Conservation (phyloP, 2,888 invertebrate genomes). For the Plemyria rubiginata region DNA sequence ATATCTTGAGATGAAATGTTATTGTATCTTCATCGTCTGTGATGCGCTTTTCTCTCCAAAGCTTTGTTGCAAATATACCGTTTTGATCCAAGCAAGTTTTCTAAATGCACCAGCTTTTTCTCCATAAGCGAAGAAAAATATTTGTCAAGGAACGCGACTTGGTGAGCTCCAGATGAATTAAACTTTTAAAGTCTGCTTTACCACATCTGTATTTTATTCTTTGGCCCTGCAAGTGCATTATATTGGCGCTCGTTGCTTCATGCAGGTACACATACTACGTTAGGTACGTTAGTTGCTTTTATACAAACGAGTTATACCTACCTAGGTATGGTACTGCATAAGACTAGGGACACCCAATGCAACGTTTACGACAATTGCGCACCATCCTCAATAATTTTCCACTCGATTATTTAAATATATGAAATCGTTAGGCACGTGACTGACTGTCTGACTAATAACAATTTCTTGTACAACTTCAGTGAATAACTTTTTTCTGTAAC, state of each 20-base stretch:
- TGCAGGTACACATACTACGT: slow-evolving; percentile 12
- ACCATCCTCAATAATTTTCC: slow-evolving; percentile 63
- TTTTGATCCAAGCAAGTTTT: too few species aligned
- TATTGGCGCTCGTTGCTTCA: slow-evolving; percentile 26
- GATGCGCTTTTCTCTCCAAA: too few species aligned
- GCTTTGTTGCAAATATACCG: too few species aligned
- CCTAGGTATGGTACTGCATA: slow-evolving; percentile 41
- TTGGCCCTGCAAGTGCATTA: slow-evolving; percentile 17
- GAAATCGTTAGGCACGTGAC: not conserved
- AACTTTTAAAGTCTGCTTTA: not conserved
- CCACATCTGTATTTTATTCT: slow-evolving; percentile 27
- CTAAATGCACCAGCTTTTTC: too few species aligned
- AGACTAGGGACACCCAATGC: slow-evolving; percentile 51
- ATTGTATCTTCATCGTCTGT: too few species aligned
- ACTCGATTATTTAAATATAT: slow-evolving; percentile 45
- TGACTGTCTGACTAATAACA: not conserved
- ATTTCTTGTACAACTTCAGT: too few species aligned
- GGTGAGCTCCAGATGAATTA: too few species aligned
- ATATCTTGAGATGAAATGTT: too few species aligned
- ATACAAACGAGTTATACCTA: slow-evolving; percentile 32
- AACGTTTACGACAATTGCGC: slow-evolving; percentile 65
- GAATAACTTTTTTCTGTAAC: not conserved
- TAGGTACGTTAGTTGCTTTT: slow-evolving; percentile 17
- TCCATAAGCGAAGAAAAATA: too few species aligned
- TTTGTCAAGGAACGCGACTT: too few species aligned